Base-by-base conservation (phyloP, 2,888 invertebrate species). In the Cephus pulcher region DNA sequence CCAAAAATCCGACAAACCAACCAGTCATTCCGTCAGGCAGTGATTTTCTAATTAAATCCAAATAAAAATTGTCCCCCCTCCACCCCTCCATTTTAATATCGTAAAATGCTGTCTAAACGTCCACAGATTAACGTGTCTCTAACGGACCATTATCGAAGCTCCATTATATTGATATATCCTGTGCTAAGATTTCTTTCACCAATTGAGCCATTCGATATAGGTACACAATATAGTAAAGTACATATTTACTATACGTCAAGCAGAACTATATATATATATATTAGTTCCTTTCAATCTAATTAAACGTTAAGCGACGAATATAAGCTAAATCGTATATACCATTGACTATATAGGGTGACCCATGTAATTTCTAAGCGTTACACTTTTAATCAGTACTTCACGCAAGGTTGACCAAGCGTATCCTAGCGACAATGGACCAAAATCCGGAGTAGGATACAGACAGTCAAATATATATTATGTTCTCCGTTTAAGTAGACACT, bases 351-450 rank as follows among this genome's bases (percentile, higher is more conserved):
- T 35, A 73, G 73, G 77, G 75, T 76, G 78, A 74, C 70, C 75
- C 75, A 76, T 56, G 81, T 81, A 85, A 86, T 86, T 85, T 84
- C 86, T 84, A 86, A 77, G 37, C 77, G 77, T 80, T 76, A 76
- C 71, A 79, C 86, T 86, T 86, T 86, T 86, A 86, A 86, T 86
- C 85, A 82, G 80, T 75, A 77, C 80, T 84, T 86, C 84, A 81
- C 84, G 86, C 85, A 84, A 85, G 83, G 76, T 78, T 81, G 82
- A 56, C 82, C 86, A 86, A 82, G 79, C 86, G 81, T 82, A 81
- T 71, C 32, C 68, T 79, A 76, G 68, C 75, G 74, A 85, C 86
- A 86, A 85, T 84, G 77, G 81, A 69, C 76, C 84, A 23, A 71
- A 71, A 32, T 34, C 71, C 12, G 12, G 32, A 71, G 81, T 81